Evolutionary conservation across 2,113 vertebrate species (phyloP), one percentile per base, ranked within the genome.

Genomic region (Perca fluviatilis): DNA sequence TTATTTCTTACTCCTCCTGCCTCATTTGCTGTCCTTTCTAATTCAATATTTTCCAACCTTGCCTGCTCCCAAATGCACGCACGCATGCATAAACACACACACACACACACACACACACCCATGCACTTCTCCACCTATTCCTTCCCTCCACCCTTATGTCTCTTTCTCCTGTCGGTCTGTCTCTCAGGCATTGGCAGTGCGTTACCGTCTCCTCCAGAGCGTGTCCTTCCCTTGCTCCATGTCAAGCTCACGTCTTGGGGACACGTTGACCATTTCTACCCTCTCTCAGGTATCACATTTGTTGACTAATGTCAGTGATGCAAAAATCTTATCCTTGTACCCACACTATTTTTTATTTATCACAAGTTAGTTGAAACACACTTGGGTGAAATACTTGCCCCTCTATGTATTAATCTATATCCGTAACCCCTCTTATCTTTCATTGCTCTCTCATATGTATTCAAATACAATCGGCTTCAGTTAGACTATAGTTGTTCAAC

Each of bases 1-100:
- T 93, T 92, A 93, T 93, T 91, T 89, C 87, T 88, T n/a, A n/a
- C n/a, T 93, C 75, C 87, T 89, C 86, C 86, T 89, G 86, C 89
- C 86, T 90, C 90, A 93, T 93, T 90, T 92, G 80, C 90, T 83
- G 81, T 92, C 86, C 91, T 93, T 87, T 87, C 88, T 86, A 88
- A 90, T 91, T 91, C 88, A 87, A 88, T 89, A 81, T 88, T 84
- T 92, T 85, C 83, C 78, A 84, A 89, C 85, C 83, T 89, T 86
- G 83, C 75, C 80, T 77, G 47, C 71, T 93, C 86, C 60, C 78
- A 81, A 82, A 87, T 84, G 83, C 53, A 73, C 43, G 23, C 79
- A 43, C 30, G 68, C 30, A 0, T 65, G 14, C 50, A 16, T 18
- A 2, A 36, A 40, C 72, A 50, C 68, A 46, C 77, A 71, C 84